Base-by-base conservation (phyloP, 2,797 vertebrate species). In the Lutra lutra region DNA sequence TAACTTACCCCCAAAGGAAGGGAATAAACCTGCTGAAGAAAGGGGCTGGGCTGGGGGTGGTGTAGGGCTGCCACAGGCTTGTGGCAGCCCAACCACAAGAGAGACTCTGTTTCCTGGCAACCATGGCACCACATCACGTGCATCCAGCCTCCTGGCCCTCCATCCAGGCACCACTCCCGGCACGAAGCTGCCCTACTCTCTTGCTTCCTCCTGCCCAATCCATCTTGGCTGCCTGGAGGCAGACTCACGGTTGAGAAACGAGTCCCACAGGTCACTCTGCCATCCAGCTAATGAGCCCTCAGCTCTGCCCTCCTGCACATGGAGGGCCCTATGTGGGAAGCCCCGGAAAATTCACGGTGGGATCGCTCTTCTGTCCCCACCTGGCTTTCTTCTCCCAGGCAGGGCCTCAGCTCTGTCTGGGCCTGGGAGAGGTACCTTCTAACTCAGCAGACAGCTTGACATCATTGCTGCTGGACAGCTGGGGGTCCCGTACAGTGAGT, bases 281-380 rank as follows among this genome's bases (percentile, higher is more conserved):
- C 10, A 0, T 8, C 40, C 10, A 0, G 14, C 0, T 5, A 51
- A 40, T 5, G 3, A 82, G n/a, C 21, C 29, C 23, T 7, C 11
- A 4, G 66, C 29, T 13, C 21, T 15, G n/a, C 17, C 21, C 2
- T 80, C 58, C 13, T 2, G 70, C 48, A 75, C 43, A 72, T 18
- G 23, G 5, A 32, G n/a, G 17, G 29, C 46, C 1, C 4, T 0
- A 13, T 1, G 1, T 0, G 2, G 48, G 8, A 48, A 27, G 58
- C 17, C 18, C 32, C 15, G 14, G 40, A 8, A 43, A 43, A 14
- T 23, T 3, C 17, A 13, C 20, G 60, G 32, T 5, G 5, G 27
- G 38, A 5, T 7, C 0, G 1, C 68, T 18, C 13, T 29, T 32
- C 54, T 17, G 27, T 29, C 40, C 13, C 54, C 23, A 6, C 70